These are phyloP conservation scores for Lutjanus campechanus DNA, from an alignment of 2,797 vertebrate genomes.

Conservation along the genomic window DNA sequence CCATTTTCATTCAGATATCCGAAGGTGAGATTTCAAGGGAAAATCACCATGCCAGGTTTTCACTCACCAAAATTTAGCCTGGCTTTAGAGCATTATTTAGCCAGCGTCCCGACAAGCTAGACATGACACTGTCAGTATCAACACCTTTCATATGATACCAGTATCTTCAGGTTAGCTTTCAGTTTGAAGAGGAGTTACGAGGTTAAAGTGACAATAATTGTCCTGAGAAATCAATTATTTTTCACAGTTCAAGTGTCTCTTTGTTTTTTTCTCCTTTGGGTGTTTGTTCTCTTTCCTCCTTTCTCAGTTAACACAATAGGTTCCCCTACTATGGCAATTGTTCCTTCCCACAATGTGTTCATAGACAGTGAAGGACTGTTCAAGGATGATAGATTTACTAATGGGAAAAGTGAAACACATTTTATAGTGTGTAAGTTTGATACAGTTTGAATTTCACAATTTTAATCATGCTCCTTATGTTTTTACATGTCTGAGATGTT, in stretches of 20 bases:
- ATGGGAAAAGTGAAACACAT: background rate
- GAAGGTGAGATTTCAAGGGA: too few species aligned
- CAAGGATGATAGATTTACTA: background rate
- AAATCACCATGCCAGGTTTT: too few species aligned
- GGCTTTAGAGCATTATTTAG: too few species aligned
- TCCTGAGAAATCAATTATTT: background rate
- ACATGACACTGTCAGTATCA: too few species aligned
- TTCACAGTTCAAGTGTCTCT: background rate
- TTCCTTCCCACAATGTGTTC: background rate
- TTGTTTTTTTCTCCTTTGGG: background rate
- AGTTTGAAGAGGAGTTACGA: too few species aligned
- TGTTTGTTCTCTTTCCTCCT: conserved; percentile 4
- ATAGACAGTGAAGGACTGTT: background rate
- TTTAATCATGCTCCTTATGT: background rate
- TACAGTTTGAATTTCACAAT: background rate
- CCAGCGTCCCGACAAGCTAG: too few species aligned
- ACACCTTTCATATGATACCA: too few species aligned
- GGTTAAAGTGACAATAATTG: background rate
- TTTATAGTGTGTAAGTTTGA: background rate
- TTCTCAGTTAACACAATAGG: background rate
- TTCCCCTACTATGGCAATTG: background rate
- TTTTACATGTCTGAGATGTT: background rate
- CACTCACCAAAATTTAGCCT: too few species aligned
- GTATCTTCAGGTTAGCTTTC: too few species aligned
- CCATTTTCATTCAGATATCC: too few species aligned